Conservation (phyloP, 2,113 vertebrate genomes). For the Lipophrys pholis region DNA sequence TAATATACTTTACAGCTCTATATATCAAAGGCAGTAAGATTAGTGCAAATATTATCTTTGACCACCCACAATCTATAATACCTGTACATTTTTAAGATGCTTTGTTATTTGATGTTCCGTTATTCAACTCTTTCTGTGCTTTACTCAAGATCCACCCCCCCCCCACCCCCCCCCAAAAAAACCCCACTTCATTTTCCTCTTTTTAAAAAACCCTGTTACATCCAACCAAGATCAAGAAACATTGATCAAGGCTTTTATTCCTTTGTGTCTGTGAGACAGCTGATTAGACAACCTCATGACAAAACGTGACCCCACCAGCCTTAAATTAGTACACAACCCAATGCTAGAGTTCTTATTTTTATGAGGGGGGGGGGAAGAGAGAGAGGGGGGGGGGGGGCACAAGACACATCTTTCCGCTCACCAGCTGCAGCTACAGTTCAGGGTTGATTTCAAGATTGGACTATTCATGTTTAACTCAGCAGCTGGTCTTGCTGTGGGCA, state of each 20-base stretch:
- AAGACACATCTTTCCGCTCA: slow-evolving; percentile 33
- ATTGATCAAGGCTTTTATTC: neutral
- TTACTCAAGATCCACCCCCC: neutral
- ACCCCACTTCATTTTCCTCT: neutral
- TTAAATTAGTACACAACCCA: slow-evolving; percentile 7
- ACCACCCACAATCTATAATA: too few relatives aligned
- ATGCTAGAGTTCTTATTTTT: neutral
- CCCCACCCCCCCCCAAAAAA: too few relatives aligned
- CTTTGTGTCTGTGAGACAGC: neutral
- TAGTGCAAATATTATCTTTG: too few relatives aligned
- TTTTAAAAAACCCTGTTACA: neutral
- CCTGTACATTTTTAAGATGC: neutral
- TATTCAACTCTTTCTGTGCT: neutral
- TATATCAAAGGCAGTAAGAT: too few relatives aligned
- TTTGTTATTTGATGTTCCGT: neutral
- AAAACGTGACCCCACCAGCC: slow-evolving; percentile 6
- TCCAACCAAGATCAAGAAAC: neutral
- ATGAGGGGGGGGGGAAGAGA: neutral
- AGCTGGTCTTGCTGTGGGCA: slow-evolving; percentile 45
- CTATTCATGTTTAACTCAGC: slow-evolving; percentile 56
- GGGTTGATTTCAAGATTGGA: slow-evolving; percentile 49
- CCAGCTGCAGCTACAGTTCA: slow-evolving; percentile 43
- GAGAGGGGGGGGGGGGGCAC: neutral
- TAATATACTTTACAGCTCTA: too few relatives aligned
- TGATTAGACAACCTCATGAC: slow-evolving; percentile 1